Conservation (phyloP, 2,113 vertebrate genomes). For the Poeciliopsis occidentalis region DNA sequence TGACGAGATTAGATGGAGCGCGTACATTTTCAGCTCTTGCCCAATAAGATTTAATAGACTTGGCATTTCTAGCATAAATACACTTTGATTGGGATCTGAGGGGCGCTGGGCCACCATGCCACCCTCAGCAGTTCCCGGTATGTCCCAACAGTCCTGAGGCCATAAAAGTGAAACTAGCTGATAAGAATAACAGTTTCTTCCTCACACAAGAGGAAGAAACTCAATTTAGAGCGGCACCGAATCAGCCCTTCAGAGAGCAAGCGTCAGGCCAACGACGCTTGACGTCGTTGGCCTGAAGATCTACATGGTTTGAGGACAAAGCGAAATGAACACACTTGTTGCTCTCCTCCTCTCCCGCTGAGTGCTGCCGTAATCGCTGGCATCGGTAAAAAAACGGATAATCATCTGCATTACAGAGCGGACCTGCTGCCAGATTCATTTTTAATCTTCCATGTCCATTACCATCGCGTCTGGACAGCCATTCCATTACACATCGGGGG, state of each 20-base stretch:
- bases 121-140: constrained; percentile 37
- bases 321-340: neutral
- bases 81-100: constrained; percentile 4
- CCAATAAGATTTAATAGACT: no score
- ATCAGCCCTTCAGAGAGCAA: constrained; percentile 34
- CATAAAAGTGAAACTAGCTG: constrained; percentile 4
- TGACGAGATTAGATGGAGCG: no score
- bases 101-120: neutral
- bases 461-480: constrained; percentile 49
- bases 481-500: constrained; percentile 33
- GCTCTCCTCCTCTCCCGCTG: constrained; percentile 4
- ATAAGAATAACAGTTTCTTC: constrained; percentile 4
- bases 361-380: constrained; percentile 45
- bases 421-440: constrained; percentile 67
- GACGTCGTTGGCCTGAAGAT: no score
- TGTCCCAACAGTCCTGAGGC: constrained; percentile 43
- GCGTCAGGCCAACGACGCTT: no score
- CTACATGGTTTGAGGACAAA: no score
- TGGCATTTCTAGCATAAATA: no score
- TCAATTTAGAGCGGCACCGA: constrained; percentile 7
- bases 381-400: constrained; percentile 52
- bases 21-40: no score
- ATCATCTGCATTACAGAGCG: constrained; percentile 63
- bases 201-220: neutral
- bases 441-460: constrained; percentile 78